phyloP scores from a whole-genome alignment of 2,113 vertebrate species.

The Xiphophorus hellerii region DNA sequence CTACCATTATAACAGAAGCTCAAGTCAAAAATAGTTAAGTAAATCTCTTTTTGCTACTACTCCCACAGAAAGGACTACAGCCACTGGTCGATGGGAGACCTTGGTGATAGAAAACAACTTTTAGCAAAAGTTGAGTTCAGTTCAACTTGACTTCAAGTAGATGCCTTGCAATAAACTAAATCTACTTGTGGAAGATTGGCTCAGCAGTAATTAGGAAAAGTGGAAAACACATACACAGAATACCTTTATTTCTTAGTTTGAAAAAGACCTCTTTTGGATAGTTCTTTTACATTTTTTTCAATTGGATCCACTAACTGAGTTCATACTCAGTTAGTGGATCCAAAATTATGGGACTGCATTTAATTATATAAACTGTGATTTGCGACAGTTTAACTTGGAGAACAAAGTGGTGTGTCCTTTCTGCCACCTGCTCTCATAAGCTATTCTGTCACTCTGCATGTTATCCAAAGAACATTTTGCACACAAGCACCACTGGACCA shows the following conservation, averaged over 20 bases:
- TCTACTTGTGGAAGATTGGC: background rate
- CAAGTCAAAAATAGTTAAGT: too few relatives aligned
- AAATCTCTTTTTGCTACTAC: too few relatives aligned
- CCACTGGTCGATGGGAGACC: background rate
- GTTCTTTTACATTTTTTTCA: background rate
- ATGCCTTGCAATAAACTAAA: background rate
- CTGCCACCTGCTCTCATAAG: background rate
- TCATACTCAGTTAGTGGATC: background rate
- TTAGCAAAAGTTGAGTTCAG: too few relatives aligned
- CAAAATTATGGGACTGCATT: background rate
- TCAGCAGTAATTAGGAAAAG: background rate
- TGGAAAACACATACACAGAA: background rate
- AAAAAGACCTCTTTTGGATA: background rate
- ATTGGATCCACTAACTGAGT: background rate
- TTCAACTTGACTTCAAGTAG: background rate
- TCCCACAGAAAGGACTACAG: background rate
- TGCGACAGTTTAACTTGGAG: background rate
- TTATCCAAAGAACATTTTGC: background rate
- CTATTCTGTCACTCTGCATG: background rate
- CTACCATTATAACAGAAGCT: too few relatives aligned
- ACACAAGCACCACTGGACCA: background rate
- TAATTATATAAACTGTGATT: background rate
- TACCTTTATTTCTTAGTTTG: too few relatives aligned
- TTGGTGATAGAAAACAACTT: background rate
- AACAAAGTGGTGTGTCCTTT: constrained; percentile 8